These are phyloP conservation scores for Actinia equina DNA, from an alignment of 64 coral and sea anemone genomes.

Conservation along the genomic window DNA sequence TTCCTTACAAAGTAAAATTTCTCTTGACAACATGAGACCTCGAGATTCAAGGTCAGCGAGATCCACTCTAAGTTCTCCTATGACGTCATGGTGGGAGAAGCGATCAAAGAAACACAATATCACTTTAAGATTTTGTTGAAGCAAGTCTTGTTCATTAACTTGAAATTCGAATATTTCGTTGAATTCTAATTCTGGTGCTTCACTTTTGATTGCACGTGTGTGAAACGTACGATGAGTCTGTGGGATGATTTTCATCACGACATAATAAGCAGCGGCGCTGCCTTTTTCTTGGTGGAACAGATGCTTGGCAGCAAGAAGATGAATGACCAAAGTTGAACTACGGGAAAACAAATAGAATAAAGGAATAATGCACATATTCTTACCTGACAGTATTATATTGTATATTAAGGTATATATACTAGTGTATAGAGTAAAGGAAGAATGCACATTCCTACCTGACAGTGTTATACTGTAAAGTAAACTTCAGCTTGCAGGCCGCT, in stretches of 20 bases:
- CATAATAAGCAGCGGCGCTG: conserved; percentile 31
- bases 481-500: conserved; percentile 37
- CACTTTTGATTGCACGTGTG: conserved; percentile 21
- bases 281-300: neutral
- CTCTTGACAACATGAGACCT: conserved; percentile 49
- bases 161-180: conserved; percentile 50
- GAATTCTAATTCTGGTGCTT: conserved; percentile 21
- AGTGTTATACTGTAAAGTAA: conserved; percentile 48
- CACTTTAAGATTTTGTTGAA: conserved; percentile 40
- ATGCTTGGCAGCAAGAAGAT: neutral
- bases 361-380: neutral
- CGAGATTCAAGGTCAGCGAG: conserved; percentile 37
- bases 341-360: too few species aligned
- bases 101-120: conserved; percentile 59
- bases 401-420: too few species aligned
- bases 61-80: conserved; percentile 41
- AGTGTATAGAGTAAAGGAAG: too few species aligned
- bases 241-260: conserved; percentile 41
- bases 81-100: conserved; percentile 54
- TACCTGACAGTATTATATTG: too few species aligned
- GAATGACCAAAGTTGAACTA: neutral
- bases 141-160: conserved; percentile 22
- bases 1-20: conserved; percentile 26
- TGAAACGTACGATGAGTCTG: conserved; percentile 52
- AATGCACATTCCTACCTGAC: conserved; percentile 23